Conservation (phyloP, 2,888 invertebrate genomes). For the Aspidiotus destructor region DNA sequence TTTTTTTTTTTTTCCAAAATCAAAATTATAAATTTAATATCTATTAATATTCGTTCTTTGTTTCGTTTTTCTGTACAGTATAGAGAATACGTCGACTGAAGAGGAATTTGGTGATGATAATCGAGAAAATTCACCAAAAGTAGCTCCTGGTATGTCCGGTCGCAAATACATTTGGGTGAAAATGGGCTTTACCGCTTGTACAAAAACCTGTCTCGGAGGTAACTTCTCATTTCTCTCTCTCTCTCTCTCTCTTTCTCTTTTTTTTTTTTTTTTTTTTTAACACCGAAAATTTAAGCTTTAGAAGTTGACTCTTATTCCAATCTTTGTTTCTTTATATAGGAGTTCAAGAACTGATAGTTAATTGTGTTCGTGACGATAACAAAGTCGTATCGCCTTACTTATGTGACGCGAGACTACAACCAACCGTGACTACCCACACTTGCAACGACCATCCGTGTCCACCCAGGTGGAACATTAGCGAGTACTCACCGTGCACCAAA, state of each 20-base stretch:
- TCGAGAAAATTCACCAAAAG: constrained; percentile 43
- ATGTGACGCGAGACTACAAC: constrained; percentile 77
- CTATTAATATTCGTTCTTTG: too few species aligned
- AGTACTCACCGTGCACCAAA: constrained; percentile 68
- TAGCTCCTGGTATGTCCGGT: constrained; percentile 58
- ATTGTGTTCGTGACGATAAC: constrained; percentile 75
- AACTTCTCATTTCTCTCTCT: background rate
- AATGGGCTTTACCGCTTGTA: constrained; percentile 84
- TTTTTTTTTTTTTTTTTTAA: background rate
- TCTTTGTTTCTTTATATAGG: constrained; percentile 39
- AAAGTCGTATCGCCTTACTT: constrained; percentile 78
- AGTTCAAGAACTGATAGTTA: constrained; percentile 72
- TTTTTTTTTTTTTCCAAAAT: too few species aligned
- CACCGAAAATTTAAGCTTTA: too few species aligned
- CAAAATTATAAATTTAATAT: too few species aligned
- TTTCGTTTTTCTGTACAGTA: too few species aligned
- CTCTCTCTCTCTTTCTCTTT: background rate
- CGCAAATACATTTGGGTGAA: constrained; percentile 82
- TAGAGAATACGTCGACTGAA: constrained; percentile 35
- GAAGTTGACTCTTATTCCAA: too few species aligned
- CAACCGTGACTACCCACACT: constrained; percentile 75
- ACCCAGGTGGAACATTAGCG: constrained; percentile 60
- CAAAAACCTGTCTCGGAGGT: constrained; percentile 85
- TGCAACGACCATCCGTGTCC: constrained; percentile 95
- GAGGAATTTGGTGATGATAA: constrained; percentile 43